phyloP scores from a whole-genome alignment of 2,113 vertebrate genomes.

The Cryptomyrus ogoouensis region DNA sequence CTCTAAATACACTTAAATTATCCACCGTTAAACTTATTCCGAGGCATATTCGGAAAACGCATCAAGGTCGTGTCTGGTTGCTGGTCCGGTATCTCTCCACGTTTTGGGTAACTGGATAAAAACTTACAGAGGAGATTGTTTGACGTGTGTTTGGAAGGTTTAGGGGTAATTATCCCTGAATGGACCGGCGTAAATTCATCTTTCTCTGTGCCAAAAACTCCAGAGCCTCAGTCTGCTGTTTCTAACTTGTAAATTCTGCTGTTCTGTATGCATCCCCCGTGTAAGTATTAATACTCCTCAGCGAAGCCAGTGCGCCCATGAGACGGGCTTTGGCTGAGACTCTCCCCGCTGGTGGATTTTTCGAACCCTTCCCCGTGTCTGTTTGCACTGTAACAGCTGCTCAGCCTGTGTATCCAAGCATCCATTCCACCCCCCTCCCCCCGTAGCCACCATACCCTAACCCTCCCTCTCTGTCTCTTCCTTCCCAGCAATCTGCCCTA shows the following conservation, averaged over 20 bases:
- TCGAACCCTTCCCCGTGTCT: not conserved
- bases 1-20: not conserved
- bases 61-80: not conserved
- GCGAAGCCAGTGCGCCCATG: not conserved
- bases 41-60: not conserved
- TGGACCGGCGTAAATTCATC: not conserved
- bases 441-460: not conserved
- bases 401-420: not conserved
- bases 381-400: not conserved
- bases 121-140: not conserved
- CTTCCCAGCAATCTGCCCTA: constrained; percentile 40
- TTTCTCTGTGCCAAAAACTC: not conserved
- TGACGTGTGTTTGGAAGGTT: not conserved
- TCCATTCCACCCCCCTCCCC: not conserved
- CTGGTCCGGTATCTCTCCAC: not conserved
- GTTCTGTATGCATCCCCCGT: not conserved
- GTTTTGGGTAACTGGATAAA: not conserved
- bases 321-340: not conserved
- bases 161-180: not conserved
- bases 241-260: not conserved
- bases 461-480: constrained; percentile 2
- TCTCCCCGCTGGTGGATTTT: not conserved
- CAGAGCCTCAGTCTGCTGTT: not conserved
- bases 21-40: not conserved
- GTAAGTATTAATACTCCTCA: not conserved